These are phyloP conservation scores for Dichetophora obliterata DNA, from an alignment of 2,888 invertebrate genomes.

Conservation along the genomic window DNA sequence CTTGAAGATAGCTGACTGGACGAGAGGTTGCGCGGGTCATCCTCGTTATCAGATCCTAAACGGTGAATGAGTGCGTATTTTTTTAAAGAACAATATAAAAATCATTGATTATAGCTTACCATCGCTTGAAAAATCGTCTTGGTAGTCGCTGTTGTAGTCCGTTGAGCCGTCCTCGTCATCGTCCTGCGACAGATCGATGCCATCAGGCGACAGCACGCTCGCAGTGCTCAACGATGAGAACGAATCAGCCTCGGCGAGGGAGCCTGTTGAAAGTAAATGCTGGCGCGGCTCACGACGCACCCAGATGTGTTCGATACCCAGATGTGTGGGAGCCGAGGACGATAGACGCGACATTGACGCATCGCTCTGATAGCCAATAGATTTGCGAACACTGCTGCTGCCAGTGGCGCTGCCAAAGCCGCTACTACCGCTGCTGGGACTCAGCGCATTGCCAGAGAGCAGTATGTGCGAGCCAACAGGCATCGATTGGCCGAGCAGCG, in stretches of 20 bases:
- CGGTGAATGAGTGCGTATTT: background rate
- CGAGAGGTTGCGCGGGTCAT: conserved; percentile 62
- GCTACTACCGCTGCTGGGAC: conserved; percentile 65
- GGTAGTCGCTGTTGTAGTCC: conserved; percentile 88
- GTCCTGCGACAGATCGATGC: conserved; percentile 80
- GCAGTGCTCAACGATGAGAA: conserved; percentile 86
- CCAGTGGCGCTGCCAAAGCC: conserved; percentile 63
- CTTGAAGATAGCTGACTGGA: conserved; percentile 61
- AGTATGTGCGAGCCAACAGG: conserved; percentile 73
- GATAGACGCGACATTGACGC: conserved; percentile 77
- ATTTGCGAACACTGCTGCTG: conserved; percentile 59
- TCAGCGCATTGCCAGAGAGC: conserved; percentile 66
- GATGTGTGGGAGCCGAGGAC: conserved; percentile 88
- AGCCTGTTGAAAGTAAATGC: conserved; percentile 87
- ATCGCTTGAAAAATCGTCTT: conserved; percentile 88
- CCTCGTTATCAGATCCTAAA: conserved; percentile 65
- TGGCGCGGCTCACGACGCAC: conserved; percentile 88
- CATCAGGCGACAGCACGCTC: conserved; percentile 86
- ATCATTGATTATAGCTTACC: conserved; percentile 66
- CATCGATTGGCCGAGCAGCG: conserved; percentile 75
- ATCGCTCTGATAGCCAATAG: conserved; percentile 60
- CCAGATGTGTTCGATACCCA: conserved; percentile 86
- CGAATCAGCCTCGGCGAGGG: conserved; percentile 86
- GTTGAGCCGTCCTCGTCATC: conserved; percentile 86
- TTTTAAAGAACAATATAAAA: background rate